Percentiles rank a stretch among this genome's conserved stretches.
Evolutionary conservation across 2,797 vertebrate species (phyloP).

Genomic region (Enteromius fasciolatus): DNA sequence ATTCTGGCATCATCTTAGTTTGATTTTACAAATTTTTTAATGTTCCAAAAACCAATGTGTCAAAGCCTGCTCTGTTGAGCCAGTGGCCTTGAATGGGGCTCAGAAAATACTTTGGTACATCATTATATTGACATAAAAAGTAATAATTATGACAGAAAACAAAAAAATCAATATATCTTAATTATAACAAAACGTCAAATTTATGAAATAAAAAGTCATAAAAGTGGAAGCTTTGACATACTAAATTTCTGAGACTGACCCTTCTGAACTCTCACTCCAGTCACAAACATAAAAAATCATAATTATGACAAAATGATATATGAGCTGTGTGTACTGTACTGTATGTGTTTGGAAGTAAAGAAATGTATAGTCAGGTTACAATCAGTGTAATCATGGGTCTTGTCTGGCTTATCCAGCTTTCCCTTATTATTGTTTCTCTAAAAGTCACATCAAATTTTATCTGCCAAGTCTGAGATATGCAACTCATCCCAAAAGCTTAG

Average conservation of each 20-base stretch:
- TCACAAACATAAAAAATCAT: neutral
- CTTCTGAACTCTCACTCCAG: no score
- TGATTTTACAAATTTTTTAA: neutral
- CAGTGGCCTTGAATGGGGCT: neutral
- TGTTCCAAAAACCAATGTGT: neutral
- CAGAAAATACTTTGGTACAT: neutral
- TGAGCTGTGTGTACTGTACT: neutral
- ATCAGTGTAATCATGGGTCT: neutral
- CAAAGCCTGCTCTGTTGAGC: neutral
- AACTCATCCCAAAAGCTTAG: neutral
- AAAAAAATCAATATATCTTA: no score
- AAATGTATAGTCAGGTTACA: neutral
- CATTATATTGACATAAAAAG: neutral
- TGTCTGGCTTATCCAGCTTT: neutral
- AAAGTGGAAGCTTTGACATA: neutral
- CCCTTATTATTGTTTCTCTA: neutral
- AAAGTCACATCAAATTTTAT: neutral
- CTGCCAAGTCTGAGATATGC: neutral
- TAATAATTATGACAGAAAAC: neutral
- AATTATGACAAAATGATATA: neutral
- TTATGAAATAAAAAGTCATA: neutral
- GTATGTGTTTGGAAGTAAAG: neutral
- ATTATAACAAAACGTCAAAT: neutral
- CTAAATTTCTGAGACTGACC: no score
- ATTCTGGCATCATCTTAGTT: neutral